A percentile compares a stretch with the other conserved stretches of the same genome.
Evolutionary conservation across 2,888 invertebrate species (phyloP).

Genomic region (Zele albiditarsus): DNA sequence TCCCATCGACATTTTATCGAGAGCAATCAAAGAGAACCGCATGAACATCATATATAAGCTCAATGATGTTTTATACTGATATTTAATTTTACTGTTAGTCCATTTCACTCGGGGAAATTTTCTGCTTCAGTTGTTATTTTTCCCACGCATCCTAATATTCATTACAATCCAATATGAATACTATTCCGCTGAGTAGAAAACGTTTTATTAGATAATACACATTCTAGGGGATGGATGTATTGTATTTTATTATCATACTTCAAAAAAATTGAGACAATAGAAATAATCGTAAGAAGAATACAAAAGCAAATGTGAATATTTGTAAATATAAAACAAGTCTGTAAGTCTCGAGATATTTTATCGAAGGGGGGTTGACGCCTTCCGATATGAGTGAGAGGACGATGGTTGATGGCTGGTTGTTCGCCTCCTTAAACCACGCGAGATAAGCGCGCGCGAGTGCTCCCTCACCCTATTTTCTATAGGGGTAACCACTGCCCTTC

Average conservation of each 20-base stretch:
- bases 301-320: neutral
- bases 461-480: slow-evolving; percentile 31
- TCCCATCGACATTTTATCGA: slow-evolving; percentile 12
- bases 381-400: neutral
- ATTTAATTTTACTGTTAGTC: neutral
- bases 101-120: neutral
- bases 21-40: slow-evolving; percentile 1
- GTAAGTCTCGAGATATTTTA: slow-evolving; percentile 33
- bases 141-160: too few species aligned
- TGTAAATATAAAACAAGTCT: neutral
- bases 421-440: slow-evolving; percentile 33
- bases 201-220: too few species aligned
- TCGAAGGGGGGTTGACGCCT: slow-evolving; percentile 30
- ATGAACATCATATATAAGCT: neutral
- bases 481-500: slow-evolving; percentile 30
- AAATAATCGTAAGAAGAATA: neutral
- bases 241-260: neutral
- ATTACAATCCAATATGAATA: too few species aligned
- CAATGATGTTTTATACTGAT: neutral
- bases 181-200: too few species aligned
- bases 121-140: neutral
- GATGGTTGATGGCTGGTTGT: neutral
- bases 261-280: neutral
- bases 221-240: neutral
- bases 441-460: slow-evolving; percentile 39